These are phyloP conservation scores for Aplochiton taeniatus DNA, from an alignment of 2,797 vertebrate species.

Conservation along the genomic window DNA sequence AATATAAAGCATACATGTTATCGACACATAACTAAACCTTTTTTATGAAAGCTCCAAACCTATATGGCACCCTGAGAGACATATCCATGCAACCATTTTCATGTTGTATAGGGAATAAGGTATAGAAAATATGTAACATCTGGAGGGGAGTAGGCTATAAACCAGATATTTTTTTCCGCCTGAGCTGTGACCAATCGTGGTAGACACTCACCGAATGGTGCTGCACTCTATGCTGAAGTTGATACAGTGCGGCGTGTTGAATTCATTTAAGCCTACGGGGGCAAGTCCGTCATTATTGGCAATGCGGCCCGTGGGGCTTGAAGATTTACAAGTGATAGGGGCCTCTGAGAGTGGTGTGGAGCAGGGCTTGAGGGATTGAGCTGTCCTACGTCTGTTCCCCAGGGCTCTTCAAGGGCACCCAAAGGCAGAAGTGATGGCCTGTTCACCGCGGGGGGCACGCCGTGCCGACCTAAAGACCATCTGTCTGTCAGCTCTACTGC, in stretches of 20 bases:
- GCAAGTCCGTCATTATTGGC: slow-evolving; percentile 35
- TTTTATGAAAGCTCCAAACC: too few species aligned
- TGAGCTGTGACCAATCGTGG: too few species aligned
- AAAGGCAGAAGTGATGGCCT: slow-evolving; percentile 22
- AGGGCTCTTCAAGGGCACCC: slow-evolving; percentile 28
- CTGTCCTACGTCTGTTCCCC: slow-evolving; percentile 32
- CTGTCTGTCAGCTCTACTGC: slow-evolving; percentile 18
- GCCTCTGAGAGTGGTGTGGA: slow-evolving; percentile 16
- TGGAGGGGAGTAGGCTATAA: too few species aligned
- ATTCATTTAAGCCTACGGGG: slow-evolving; percentile 14
- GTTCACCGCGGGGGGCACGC: background rate
- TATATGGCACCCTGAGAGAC: too few species aligned
- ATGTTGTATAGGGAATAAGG: too few species aligned
- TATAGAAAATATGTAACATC: too few species aligned
- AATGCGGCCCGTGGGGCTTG: slow-evolving; percentile 1
- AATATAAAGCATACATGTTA: too few species aligned
- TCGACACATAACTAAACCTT: too few species aligned
- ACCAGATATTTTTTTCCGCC: too few species aligned
- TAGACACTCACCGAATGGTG: background rate
- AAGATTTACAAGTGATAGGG: slow-evolving; percentile 38
- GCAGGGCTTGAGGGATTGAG: slow-evolving; percentile 34
- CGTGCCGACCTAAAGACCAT: slow-evolving; percentile 23
- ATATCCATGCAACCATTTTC: too few species aligned
- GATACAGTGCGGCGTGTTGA: slow-evolving; percentile 20
- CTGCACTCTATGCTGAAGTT: background rate